Evolutionary conservation across 2,797 vertebrate species (phyloP).

Genomic region (Lutjanus campechanus): DNA sequence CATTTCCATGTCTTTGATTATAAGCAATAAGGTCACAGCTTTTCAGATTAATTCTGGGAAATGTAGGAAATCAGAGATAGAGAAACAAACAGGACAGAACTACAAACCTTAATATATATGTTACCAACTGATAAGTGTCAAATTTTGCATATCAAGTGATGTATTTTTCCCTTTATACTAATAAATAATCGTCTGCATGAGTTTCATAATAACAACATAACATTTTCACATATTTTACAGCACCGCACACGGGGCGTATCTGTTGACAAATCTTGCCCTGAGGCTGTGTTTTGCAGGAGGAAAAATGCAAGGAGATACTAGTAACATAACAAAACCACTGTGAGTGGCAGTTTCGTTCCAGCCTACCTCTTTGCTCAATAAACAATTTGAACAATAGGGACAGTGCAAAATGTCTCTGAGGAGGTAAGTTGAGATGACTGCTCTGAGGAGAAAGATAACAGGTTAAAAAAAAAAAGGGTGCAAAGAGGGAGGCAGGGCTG

Average conservation of each 20-base stretch:
- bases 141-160: fast-evolving
- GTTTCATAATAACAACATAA: neutral
- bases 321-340: conserved; percentile 66
- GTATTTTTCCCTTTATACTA: neutral
- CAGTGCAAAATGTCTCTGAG: conserved; percentile 62
- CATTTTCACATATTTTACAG: conserved; percentile 5
- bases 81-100: neutral
- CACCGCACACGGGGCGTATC: conserved; percentile 22
- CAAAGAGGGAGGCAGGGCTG: conserved; percentile 35
- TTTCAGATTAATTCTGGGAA: conserved; percentile 2
- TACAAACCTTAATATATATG: neutral
- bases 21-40: neutral
- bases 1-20: neutral
- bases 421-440: conserved; percentile 70
- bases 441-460: conserved; percentile 52
- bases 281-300: conserved; percentile 42
- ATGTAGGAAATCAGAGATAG: neutral
- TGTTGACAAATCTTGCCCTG: conserved; percentile 43
- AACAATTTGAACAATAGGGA: conserved; percentile 73
- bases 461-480: conserved; percentile 17
- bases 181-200: neutral
- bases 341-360: conserved; percentile 83
- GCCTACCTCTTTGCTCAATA: conserved; percentile 71
- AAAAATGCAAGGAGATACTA: conserved; percentile 72
- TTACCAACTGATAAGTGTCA: neutral